Percentiles rank a stretch among this genome's conserved stretches.
phyloP scores from a whole-genome alignment of 1,140 invertebrate genomes.

The Musca domestica region DNA sequence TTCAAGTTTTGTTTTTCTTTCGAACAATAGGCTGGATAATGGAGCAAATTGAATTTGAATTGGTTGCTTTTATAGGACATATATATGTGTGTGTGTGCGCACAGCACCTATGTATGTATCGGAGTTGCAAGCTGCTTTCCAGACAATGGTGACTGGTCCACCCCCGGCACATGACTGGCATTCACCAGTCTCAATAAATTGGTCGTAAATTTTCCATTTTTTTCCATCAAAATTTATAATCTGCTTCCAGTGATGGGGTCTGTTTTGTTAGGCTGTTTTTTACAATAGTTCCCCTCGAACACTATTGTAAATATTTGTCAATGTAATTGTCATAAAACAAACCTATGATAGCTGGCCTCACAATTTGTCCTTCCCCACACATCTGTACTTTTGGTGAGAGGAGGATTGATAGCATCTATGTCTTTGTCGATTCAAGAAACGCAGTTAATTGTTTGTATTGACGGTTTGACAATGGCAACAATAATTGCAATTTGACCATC shows the following conservation, averaged over 20 bases:
- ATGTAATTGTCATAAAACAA: conserved; percentile 15
- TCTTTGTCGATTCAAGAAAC: neutral
- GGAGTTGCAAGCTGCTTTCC: no score
- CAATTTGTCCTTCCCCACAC: neutral
- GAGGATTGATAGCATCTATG: neutral
- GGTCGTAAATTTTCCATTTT: neutral
- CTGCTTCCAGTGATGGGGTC: no score
- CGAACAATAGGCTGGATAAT: conserved; percentile 50
- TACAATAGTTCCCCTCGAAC: neutral
- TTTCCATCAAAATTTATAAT: neutral
- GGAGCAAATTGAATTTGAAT: conserved; percentile 53
- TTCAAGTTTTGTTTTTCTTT: conserved; percentile 9
- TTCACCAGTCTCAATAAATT: neutral
- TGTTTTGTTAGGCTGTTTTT: neutral
- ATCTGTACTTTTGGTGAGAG: neutral
- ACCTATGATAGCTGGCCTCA: neutral
- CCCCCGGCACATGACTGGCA: conserved; percentile 6
- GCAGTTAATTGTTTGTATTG: conserved; percentile 18
- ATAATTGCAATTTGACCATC: conserved; percentile 12
- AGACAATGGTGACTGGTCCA: no score
- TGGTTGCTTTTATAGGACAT: conserved; percentile 32
- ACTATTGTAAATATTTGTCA: conserved; percentile 21
- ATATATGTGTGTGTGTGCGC: neutral
- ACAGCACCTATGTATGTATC: no score
- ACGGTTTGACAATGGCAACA: conserved; percentile 13